Percentiles rank a stretch among this genome's conserved stretches.
These are phyloP conservation scores for Sepioteuthis lessoniana DNA, from an alignment of 2,888 invertebrate species.

Conservation along the genomic window DNA sequence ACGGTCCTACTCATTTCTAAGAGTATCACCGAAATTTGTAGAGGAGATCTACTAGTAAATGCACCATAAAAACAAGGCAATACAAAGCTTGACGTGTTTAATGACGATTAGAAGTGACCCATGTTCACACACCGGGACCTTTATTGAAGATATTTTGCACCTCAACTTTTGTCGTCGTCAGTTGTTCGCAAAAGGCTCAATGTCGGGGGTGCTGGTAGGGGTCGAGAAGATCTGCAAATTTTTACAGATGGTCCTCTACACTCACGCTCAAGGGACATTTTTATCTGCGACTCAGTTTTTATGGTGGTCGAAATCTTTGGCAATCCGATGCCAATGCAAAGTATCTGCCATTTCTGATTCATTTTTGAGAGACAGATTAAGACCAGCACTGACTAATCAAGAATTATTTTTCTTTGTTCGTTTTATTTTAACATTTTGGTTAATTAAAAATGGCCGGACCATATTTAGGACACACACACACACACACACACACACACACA, in stretches of 20 bases:
- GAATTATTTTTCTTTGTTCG: background rate
- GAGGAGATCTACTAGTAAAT: no score
- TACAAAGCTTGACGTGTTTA: background rate
- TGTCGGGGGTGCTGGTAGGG: no score
- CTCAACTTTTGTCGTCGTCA: background rate
- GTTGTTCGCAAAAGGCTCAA: background rate
- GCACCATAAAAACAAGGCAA: background rate
- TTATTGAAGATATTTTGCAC: background rate
- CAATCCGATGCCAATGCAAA: background rate
- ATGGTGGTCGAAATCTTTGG: background rate
- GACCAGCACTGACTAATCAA: no score
- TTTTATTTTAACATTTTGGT: background rate
- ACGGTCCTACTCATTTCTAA: no score
- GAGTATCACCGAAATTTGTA: no score
- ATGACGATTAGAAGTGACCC: background rate
- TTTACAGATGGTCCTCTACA: background rate
- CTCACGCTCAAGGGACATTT: background rate
- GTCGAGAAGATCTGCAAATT: background rate
- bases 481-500: no score
- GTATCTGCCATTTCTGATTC: background rate
- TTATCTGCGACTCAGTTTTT: background rate
- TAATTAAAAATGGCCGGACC: background rate
- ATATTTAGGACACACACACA: no score
- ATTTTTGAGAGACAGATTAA: background rate
- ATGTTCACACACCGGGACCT: background rate